phyloP scores from a whole-genome alignment of 2,113 vertebrate genomes.

The Madoqua kirkii region DNA sequence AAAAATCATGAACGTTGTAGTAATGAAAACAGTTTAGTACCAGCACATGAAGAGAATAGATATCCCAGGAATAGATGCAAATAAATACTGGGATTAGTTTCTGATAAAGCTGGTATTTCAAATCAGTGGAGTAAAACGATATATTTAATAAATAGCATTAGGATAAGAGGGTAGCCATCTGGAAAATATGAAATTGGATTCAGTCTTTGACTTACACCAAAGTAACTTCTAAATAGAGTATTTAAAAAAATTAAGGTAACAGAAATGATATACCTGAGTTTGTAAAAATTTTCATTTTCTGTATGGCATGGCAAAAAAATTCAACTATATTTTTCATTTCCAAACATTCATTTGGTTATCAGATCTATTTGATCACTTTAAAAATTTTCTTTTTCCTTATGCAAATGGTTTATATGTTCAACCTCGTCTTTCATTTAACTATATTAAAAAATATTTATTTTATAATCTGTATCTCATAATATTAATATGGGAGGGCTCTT shows the following conservation, averaged over 20 bases:
- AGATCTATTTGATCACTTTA: not conserved
- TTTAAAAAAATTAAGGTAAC: slow-evolving; percentile 9
- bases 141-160: slow-evolving; percentile 1
- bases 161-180: not conserved
- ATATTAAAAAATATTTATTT: not conserved
- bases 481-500: not conserved
- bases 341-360: not conserved
- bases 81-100: not conserved
- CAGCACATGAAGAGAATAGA: not conserved
- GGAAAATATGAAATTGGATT: slow-evolving; percentile 44
- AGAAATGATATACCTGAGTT: not conserved
- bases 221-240: not conserved
- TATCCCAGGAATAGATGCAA: not conserved
- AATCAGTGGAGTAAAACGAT: not conserved
- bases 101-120: slow-evolving; percentile 31
- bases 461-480: not conserved
- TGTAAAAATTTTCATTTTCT: not conserved
- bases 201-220: not conserved
- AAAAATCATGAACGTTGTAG: not conserved
- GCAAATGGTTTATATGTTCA: not conserved
- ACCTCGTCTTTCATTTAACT: not conserved
- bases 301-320: not conserved
- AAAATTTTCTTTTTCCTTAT: not conserved
- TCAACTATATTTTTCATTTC: not conserved
- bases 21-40: not conserved